A percentile compares a stretch with the other conserved stretches of the same genome.
These are phyloP conservation scores for Microplitis demolitor DNA, from an alignment of 1,140 invertebrate genomes.

Conservation along the genomic window DNA sequence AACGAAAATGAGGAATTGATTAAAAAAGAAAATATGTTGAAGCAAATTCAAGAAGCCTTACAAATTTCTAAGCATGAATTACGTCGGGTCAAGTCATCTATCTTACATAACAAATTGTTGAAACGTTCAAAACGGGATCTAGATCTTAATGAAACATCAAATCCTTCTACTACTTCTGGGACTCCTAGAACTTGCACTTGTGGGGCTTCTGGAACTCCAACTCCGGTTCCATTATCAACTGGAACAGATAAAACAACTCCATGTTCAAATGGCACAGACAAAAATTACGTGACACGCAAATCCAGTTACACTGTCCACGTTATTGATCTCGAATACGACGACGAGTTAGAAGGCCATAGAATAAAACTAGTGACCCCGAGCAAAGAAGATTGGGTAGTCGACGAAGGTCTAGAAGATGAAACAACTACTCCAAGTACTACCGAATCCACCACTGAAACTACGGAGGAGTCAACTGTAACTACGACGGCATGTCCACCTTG, in stretches of 20 bases:
- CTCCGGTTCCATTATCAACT: too few species aligned
- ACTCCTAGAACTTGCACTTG: too few species aligned
- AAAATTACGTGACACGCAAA: neutral
- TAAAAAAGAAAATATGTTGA: slow-evolving; percentile 18
- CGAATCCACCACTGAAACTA: neutral
- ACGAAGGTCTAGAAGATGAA: slow-evolving; percentile 5
- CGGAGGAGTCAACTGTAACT: neutral
- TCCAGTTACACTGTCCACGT: slow-evolving; percentile 33
- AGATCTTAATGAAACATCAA: too few species aligned
- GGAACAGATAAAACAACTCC: too few species aligned
- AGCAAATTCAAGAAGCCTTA: slow-evolving; percentile 1
- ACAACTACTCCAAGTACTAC: neutral
- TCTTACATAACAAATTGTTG: neutral
- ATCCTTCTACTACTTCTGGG: too few species aligned
- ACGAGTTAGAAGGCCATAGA: slow-evolving; percentile 33
- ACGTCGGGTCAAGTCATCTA: neutral
- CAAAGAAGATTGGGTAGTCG: slow-evolving; percentile 21
- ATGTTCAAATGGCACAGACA: too few species aligned
- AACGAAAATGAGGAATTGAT: slow-evolving; percentile 10
- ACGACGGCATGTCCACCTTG: neutral
- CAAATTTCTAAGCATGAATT: neutral
- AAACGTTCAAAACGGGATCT: too few species aligned
- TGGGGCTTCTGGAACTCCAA: too few species aligned
- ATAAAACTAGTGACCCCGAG: slow-evolving; percentile 19
- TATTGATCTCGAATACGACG: slow-evolving; percentile 28